phyloP scores from a whole-genome alignment of 2,888 invertebrate genomes.

The Thecocarcelia acutangulata region DNA sequence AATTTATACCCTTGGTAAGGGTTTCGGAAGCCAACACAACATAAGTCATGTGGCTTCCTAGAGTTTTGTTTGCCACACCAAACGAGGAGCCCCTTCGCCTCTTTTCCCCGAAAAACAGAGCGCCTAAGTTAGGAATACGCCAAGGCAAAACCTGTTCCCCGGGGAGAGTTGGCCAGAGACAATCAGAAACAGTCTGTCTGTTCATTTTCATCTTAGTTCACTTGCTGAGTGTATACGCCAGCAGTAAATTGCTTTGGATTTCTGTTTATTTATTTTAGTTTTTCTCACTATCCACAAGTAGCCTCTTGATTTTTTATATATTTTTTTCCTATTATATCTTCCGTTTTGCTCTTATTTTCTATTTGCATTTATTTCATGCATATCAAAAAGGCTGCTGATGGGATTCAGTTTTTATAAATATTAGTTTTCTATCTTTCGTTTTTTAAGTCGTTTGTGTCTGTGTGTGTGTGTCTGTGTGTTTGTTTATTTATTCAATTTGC shows the following conservation, averaged over 20 bases:
- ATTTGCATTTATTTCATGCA: conserved; percentile 36
- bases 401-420: conserved; percentile 41
- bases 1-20: too few relatives aligned
- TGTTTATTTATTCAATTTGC: conserved; percentile 56
- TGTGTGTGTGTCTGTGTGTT: too few relatives aligned
- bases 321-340: background rate
- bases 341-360: background rate
- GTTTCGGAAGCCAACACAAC: too few relatives aligned
- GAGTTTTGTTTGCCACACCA: too few relatives aligned
- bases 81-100: too few relatives aligned
- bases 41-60: too few relatives aligned
- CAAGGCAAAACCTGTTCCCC: too few relatives aligned
- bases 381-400: conserved; percentile 45
- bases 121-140: too few relatives aligned
- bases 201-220: too few relatives aligned
- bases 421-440: background rate
- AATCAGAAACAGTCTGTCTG: too few relatives aligned
- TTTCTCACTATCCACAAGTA: background rate
- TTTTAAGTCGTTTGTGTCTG: background rate
- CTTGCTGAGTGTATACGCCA: conserved; percentile 40
- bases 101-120: too few relatives aligned
- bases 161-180: too few relatives aligned
- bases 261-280: conserved; percentile 22
- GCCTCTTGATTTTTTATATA: background rate
- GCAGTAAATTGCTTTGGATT: conserved; percentile 33